These are phyloP conservation scores for Drosophila atroscutellata DNA, from an alignment of 2,888 invertebrate species.

Conservation along the genomic window DNA sequence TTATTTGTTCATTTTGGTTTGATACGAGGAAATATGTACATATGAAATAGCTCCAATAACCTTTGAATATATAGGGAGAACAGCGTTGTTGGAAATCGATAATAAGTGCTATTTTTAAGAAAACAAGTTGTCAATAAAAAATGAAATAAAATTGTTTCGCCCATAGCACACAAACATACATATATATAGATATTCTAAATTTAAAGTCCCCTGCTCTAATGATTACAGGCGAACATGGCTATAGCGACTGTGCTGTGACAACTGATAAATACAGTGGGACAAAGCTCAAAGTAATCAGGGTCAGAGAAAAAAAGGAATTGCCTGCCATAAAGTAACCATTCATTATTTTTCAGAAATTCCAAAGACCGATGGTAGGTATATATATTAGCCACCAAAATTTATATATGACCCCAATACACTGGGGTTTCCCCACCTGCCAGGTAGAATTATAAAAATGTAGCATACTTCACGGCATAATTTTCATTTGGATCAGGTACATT, in stretches of 20 bases:
- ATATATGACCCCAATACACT: too few relatives aligned
- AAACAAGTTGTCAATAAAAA: not conserved
- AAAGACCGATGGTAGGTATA: too few relatives aligned
- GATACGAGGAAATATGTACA: not conserved
- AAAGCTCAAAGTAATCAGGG: too few relatives aligned
- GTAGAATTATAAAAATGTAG: too few relatives aligned
- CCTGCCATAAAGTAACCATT: too few relatives aligned
- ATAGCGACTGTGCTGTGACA: not conserved
- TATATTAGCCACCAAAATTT: too few relatives aligned
- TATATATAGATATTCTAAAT: not conserved
- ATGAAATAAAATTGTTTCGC: not conserved
- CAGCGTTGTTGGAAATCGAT: not conserved
- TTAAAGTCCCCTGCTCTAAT: not conserved
- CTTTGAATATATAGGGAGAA: not conserved
- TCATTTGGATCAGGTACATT: too few relatives aligned
- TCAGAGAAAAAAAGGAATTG: too few relatives aligned
- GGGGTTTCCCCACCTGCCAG: too few relatives aligned
- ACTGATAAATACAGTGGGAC: too few relatives aligned
- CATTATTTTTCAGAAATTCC: too few relatives aligned
- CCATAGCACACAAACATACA: not conserved
- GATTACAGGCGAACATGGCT: not conserved
- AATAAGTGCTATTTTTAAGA: not conserved
- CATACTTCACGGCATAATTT: too few relatives aligned
- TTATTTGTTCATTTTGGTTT: not conserved
- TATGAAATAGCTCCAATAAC: not conserved